Evolutionary conservation across 2,888 invertebrate genomes (phyloP).

Genomic region (Atethmia centrago): DNA sequence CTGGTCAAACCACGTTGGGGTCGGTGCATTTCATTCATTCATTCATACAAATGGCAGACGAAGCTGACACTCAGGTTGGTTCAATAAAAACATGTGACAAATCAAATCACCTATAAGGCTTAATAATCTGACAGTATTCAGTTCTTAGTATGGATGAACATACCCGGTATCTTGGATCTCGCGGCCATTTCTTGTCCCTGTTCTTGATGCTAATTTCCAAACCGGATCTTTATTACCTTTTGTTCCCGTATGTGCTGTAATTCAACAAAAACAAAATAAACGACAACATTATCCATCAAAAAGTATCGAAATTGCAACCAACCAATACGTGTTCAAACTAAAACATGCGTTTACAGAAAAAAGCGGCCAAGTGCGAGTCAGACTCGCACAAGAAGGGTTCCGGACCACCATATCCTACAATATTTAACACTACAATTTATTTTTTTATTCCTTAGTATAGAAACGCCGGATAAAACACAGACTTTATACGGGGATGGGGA

Average conservation of each 20-base stretch:
- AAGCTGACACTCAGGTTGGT: too few relatives aligned
- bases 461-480: too few relatives aligned
- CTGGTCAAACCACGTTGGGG: too few relatives aligned
- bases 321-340: conserved; percentile 33
- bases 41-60: too few relatives aligned
- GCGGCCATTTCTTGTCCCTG: background rate
- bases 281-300: conserved; percentile 37
- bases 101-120: too few relatives aligned
- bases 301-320: conserved; percentile 25
- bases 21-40: too few relatives aligned
- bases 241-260: conserved; percentile 3
- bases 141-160: background rate
- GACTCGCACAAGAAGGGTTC: background rate
- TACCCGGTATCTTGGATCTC: background rate
- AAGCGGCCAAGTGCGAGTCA: background rate
- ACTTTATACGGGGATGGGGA: too few relatives aligned
- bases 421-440: background rate
- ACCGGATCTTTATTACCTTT: conserved; percentile 19
- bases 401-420: background rate
- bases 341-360: background rate
- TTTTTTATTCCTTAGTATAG: too few relatives aligned
- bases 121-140: too few relatives aligned
- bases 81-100: too few relatives aligned
- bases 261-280: conserved; percentile 27
- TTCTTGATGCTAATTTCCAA: conserved; percentile 3